Evolutionary conservation across 2,888 invertebrate species (phyloP), one percentile per base, ranked within the genome.

Genomic region (Pristionchus fissidentatus): DNA sequence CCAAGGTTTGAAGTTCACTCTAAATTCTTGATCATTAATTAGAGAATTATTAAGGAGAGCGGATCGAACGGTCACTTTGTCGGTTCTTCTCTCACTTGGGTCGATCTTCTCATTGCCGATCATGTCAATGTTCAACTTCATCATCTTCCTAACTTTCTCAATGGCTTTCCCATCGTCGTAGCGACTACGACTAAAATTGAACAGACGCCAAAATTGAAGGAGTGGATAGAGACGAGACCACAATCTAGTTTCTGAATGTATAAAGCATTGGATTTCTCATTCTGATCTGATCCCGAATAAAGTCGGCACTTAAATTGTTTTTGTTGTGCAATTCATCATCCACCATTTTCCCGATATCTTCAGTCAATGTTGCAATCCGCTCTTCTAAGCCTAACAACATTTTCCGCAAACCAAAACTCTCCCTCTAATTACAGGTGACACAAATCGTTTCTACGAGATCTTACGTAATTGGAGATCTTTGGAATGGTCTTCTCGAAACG

Each of bases 91-190:
- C 62, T 66, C 38, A 66, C 62, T 22, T 66, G 62, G 62, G 62
- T 66, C 0, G 62, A 66, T 66, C 62, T 66, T 22, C 62, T 66
- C 62, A 66, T 66, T 5, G 62, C 62, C 7, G 62, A 66, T 4
- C 62, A 66, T 7, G 62, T 66, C 7, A 38, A 32, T 19, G 22
- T 66, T 38, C 35, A 38, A 22, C 35, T 38, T 19, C 62, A 66
- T 66, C 22, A 35, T 7, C 22, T 8, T 22, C 62, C 62, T 8
- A 38, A 38, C 1, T 66, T 66, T 38, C 62, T 66, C 22, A 22
- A 32, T 38, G 26, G 38, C 22, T 66, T 38, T 66, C 62, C 62
- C 32, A n/a, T 38, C 38, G 62, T 66, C 19, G 3, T 66, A n/a
- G 38, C 35, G 62, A 66, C 38, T 7, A 66, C 62, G 38, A 66